phyloP scores from a whole-genome alignment of 2,888 invertebrate genomes.

The Ischnura elegans region DNA sequence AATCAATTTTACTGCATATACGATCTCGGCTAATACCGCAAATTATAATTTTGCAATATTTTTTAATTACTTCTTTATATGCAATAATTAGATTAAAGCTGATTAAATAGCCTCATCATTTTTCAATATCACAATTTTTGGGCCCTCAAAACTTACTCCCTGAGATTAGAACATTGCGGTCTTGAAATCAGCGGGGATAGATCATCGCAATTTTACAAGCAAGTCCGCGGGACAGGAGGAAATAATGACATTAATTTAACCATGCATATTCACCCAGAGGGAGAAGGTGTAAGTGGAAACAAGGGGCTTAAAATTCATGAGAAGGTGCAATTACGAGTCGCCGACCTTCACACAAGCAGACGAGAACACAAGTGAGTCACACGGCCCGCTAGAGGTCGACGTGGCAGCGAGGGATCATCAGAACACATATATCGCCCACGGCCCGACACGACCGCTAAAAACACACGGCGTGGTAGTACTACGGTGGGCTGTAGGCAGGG shows the following conservation, averaged over 20 bases:
- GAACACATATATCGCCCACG: not conserved
- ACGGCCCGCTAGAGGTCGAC: not conserved
- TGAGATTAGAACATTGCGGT: not conserved
- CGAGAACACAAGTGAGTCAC: not conserved
- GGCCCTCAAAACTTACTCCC: not conserved
- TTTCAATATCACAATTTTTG: no score
- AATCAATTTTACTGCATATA: no score
- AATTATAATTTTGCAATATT: no score
- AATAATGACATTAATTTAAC: constrained; percentile 28
- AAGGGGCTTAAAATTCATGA: constrained; percentile 21
- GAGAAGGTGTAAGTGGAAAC: constrained; percentile 29
- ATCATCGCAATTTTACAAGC: not conserved
- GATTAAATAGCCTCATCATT: no score
- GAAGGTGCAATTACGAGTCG: not conserved
- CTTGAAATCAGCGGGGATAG: not conserved
- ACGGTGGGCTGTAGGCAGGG: not conserved
- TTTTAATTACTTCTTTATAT: no score
- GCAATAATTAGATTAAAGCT: no score
- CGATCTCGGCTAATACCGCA: no score
- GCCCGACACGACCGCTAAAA: not conserved
- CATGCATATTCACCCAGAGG: constrained; percentile 17
- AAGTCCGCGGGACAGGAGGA: not conserved
- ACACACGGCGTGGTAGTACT: constrained; percentile 13
- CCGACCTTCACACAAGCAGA: not conserved
- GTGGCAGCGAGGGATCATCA: not conserved